phyloP scores from a whole-genome alignment of 2,113 vertebrate species.

The Eclectus roratus region DNA sequence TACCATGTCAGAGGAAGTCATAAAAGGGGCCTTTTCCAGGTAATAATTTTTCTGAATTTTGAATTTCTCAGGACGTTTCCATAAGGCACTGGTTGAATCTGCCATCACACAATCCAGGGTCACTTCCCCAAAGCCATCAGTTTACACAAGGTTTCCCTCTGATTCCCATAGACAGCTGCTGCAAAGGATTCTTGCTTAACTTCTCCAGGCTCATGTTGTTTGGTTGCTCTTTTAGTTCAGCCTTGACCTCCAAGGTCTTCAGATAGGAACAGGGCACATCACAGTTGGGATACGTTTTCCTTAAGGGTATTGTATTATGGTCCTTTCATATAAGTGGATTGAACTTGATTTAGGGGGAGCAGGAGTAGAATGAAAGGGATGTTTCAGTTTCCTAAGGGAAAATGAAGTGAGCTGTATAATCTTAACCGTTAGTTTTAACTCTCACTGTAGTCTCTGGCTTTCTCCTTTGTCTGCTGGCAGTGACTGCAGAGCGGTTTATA shows the following conservation, averaged over 20 bases:
- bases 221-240: constrained; percentile 26
- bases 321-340: constrained; percentile 37
- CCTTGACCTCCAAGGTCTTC: constrained; percentile 41
- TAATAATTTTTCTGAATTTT: constrained; percentile 4
- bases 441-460: constrained; percentile 1
- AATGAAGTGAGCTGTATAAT: constrained; percentile 32
- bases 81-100: not conserved
- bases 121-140: not conserved
- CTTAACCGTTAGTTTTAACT: constrained; percentile 38
- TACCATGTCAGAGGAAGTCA: not conserved
- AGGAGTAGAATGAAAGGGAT: constrained; percentile 44
- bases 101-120: not conserved
- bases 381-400: constrained; percentile 49
- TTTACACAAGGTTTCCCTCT: not conserved
- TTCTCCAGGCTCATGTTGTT: constrained; percentile 11
- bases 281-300: constrained; percentile 18
- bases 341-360: constrained; percentile 43
- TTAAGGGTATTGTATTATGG: constrained; percentile 33
- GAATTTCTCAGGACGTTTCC: not conserved
- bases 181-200: constrained; percentile 11
- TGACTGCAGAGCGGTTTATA: constrained; percentile 39
- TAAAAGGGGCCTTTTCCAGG: not conserved
- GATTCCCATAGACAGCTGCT: not conserved
- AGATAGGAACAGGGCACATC: constrained; percentile 6
- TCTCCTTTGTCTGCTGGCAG: constrained; percentile 24